Percentiles rank a stretch among this genome's conserved stretches.
Evolutionary conservation across 1,140 invertebrate genomes (phyloP).

Genomic region (Caenorhabditis brenneri): DNA sequence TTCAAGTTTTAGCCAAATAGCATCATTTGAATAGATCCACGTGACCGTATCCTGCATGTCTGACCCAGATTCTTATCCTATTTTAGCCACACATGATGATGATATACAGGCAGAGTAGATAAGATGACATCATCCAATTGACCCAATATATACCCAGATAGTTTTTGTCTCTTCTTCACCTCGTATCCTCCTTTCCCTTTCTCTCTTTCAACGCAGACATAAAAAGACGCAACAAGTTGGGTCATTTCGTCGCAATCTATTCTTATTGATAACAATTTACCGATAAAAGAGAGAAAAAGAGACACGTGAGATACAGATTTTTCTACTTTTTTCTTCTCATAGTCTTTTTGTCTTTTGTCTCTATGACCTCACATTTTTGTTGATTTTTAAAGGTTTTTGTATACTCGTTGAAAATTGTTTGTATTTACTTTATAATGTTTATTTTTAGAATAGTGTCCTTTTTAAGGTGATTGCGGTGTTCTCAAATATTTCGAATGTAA

Average conservation of each 20-base stretch:
- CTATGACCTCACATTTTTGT: neutral
- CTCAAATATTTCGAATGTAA: too few relatives aligned
- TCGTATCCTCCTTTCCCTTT: neutral
- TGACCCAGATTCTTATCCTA: neutral
- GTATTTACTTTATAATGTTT: neutral
- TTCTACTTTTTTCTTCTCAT: neutral
- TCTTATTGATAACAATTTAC: neutral
- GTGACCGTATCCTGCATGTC: neutral
- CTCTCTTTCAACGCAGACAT: neutral
- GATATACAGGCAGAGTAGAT: neutral
- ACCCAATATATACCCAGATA: neutral
- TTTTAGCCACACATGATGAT: neutral
- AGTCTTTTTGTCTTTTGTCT: neutral
- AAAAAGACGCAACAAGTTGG: neutral
- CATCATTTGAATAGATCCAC: too few relatives aligned
- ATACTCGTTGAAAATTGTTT: neutral
- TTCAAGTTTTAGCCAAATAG: too few relatives aligned
- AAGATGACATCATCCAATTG: neutral
- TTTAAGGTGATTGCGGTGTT: too few relatives aligned
- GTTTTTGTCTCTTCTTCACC: neutral
- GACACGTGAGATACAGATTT: neutral
- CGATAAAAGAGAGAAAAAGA: neutral
- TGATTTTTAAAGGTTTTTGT: slow-evolving; percentile 16
- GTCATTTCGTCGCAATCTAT: slow-evolving; percentile 15
- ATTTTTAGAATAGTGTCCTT: neutral